Base-by-base conservation (phyloP, 2,888 invertebrate species). In the Panzeria rudis region DNA sequence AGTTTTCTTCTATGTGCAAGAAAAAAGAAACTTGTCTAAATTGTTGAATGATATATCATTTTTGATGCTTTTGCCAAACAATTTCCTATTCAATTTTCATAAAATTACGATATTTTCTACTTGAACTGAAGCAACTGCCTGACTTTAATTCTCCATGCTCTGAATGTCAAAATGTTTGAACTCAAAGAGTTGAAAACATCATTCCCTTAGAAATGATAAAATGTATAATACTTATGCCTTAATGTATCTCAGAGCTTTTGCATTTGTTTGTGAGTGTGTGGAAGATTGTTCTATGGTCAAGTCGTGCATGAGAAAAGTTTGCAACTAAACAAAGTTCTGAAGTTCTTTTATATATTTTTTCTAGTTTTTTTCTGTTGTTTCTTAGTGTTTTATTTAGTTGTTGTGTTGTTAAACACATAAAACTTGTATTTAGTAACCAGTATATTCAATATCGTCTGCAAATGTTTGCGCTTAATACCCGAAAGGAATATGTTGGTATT, bases 31-130 rank as follows among this genome's bases (percentile, higher is more conserved):
- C 17, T 29, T 64, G 32, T 17, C 20, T 54, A 75, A 75, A 68
- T 61, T 75, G 61, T 81, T 81, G 61, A 68, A 73, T 78, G 78
- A 78, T 73, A 69, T 77, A 80, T 81, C 52, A 79, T 83, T 75
- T 81, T 25, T 77, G 61, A 77, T 80, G 62, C 23, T 61, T 47
- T 71, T 64, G 84, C 75, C 50, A 66, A 79, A 79, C 52, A 72
- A 81, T 68, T 77, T 82, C 71, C 64, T 82, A 61, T 79, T 79
- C 50, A 75, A 75, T 82, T 82, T 84, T 79, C 41, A 59, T 71
- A 62, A 82, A 82, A 78, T 85, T 82, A 82, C 85, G 52, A 85
- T 68, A 80, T 75, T 85, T 85, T 85, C 81, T 75, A 82, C 85
- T 71, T 75, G 82, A 85, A 82, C 47, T 73, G 73, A 61, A 56